phyloP scores from a whole-genome alignment of 2,113 vertebrate genomes.

The Herpailurus yagouaroundi region DNA sequence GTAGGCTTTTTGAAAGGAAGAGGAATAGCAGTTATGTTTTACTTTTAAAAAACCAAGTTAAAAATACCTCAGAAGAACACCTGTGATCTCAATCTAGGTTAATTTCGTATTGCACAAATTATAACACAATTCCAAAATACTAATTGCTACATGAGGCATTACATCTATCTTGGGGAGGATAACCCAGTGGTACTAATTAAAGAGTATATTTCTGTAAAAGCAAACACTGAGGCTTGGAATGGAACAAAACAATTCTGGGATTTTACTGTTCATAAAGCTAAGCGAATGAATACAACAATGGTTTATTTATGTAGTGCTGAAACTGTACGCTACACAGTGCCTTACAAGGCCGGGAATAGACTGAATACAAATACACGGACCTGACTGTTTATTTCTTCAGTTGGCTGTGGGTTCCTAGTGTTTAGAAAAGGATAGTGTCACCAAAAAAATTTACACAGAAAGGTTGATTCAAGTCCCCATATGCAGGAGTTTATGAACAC shows the following conservation, averaged over 20 bases:
- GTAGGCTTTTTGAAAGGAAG: slow-evolving; percentile 23
- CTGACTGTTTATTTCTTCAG: slow-evolving; percentile 63
- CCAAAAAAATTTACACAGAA: slow-evolving; percentile 60
- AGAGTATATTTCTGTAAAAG: slow-evolving; percentile 68
- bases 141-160: slow-evolving; percentile 56
- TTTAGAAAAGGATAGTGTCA: slow-evolving; percentile 48
- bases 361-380: background rate
- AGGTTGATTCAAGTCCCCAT: slow-evolving; percentile 52
- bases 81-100: slow-evolving; percentile 59
- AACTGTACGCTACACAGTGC: background rate
- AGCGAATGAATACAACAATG: slow-evolving; percentile 11
- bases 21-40: slow-evolving; percentile 22
- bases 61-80: slow-evolving; percentile 53
- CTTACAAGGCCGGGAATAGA: background rate
- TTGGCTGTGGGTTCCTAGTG: slow-evolving; percentile 42
- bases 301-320: slow-evolving; percentile 55
- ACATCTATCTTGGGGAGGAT: slow-evolving; percentile 29
- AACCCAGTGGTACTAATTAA: slow-evolving; percentile 67
- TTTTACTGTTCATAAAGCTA: slow-evolving; percentile 65
- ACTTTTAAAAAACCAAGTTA: slow-evolving; percentile 53
- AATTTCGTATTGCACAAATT: slow-evolving; percentile 59
- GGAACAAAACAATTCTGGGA: slow-evolving; percentile 51
- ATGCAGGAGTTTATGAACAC: slow-evolving; percentile 55
- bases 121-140: slow-evolving; percentile 58
- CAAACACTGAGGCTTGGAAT: slow-evolving; percentile 54